phyloP scores from a whole-genome alignment of 2,888 invertebrate genomes.

The Epirrita christyi region DNA sequence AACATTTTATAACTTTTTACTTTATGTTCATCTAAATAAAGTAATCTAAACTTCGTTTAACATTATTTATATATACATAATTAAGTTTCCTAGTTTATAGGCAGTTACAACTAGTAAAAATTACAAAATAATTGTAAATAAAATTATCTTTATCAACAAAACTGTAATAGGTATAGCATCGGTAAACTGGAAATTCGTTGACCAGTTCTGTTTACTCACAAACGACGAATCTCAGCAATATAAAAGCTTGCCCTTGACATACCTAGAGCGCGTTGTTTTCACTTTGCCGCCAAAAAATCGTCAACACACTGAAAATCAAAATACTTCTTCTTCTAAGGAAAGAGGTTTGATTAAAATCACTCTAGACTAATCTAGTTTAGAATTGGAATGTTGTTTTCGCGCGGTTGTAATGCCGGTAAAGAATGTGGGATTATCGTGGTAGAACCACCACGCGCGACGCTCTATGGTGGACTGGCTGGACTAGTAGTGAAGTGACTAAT shows the following conservation, averaged over 20 bases:
- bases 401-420: slow-evolving; percentile 8
- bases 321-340: slow-evolving; percentile 11
- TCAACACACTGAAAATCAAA: slow-evolving; percentile 15
- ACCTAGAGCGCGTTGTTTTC: slow-evolving; percentile 28
- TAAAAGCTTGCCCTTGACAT: slow-evolving; percentile 32
- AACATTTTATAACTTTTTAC: too few species aligned
- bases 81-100: too few species aligned
- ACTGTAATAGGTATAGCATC: too few species aligned
- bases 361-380: slow-evolving; percentile 21
- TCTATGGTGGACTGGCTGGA: slow-evolving; percentile 72
- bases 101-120: too few species aligned
- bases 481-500: slow-evolving; percentile 30
- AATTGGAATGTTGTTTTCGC: slow-evolving; percentile 20
- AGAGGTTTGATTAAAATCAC: slow-evolving; percentile 1
- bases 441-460: slow-evolving; percentile 62
- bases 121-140: too few species aligned
- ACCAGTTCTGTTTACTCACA: slow-evolving; percentile 31
- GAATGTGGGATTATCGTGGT: slow-evolving; percentile 5
- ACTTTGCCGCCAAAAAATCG: slow-evolving; percentile 28
- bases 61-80: too few species aligned
- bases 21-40: too few species aligned
- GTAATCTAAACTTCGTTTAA: too few species aligned
- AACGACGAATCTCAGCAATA: slow-evolving; percentile 11
- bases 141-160: too few species aligned
- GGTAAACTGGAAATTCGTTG: too few species aligned